phyloP scores from a whole-genome alignment of 1,140 invertebrate species.

The Apolygus lucorum region DNA sequence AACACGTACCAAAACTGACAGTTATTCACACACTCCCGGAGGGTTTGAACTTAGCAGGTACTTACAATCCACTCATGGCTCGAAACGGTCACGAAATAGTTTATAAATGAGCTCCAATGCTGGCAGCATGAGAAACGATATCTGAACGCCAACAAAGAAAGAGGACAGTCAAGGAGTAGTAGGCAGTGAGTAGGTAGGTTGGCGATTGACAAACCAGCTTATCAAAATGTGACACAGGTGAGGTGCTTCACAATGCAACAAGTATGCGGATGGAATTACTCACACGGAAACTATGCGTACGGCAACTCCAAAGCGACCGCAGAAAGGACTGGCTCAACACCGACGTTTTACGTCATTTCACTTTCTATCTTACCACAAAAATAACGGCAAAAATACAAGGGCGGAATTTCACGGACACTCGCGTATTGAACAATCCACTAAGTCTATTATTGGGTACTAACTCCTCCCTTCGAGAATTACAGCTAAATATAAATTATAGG shows the following conservation, averaged over 20 bases:
- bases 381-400: neutral
- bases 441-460: neutral
- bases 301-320: neutral
- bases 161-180: too few species aligned
- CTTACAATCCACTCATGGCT: too few species aligned
- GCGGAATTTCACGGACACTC: neutral
- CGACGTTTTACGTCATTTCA: neutral
- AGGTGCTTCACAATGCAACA: too few species aligned
- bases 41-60: too few species aligned
- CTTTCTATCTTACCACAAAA: neutral
- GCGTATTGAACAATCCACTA: neutral
- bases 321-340: neutral
- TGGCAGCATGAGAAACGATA: too few species aligned
- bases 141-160: too few species aligned
- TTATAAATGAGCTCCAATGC: too few species aligned
- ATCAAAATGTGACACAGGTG: too few species aligned
- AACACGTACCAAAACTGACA: neutral
- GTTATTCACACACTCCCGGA: neutral
- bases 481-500: neutral
- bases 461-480: neutral
- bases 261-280: neutral
- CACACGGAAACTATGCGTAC: neutral
- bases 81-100: too few species aligned
- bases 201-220: too few species aligned
- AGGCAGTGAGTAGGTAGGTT: too few species aligned